Evolutionary conservation across 2,113 vertebrate species (phyloP), one percentile per base, ranked within the genome.

Genomic region (Scatophagus argus): DNA sequence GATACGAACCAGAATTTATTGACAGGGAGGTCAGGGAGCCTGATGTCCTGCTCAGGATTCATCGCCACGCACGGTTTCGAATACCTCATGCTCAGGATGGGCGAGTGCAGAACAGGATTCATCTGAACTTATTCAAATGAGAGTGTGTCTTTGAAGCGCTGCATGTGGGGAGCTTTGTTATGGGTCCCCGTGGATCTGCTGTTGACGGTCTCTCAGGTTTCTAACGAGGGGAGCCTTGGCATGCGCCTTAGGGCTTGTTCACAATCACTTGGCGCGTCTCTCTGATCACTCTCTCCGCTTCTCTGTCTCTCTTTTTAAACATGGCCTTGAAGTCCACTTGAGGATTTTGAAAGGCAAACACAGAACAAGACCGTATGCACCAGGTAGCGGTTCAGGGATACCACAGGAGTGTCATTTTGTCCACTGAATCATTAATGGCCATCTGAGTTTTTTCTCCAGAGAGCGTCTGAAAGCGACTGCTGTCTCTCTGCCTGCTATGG

Each of bases 191-290:
- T 68, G 88, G 86, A 86, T 71, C 66, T 9, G 64, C 75, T 87
- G 65, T 87, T 88, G 90, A 89, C 91, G 71, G 82, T 89, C 87
- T 89, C 90, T 77, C 81, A 80, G 90, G 92, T 52, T 94, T 86
- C 89, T 93, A 93, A 91, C 85, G 79, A 92, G 90, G 84, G 90
- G 87, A 94, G 68, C 88, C 89, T 90, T 90, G 89, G 87, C 91
- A 88, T 88, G 60, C 1, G 91, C 95, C 92, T 27, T 0, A 70
- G 94, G 95, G 88, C 88, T 88, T 70, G 68, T 89, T 95, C 93
- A 93, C 87, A 89, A 91, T 90, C 91, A 55, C 85, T 94, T 92
- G 79, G 58, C 55, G 52, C 47, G 32, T 59, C 58, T 83, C 94
- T 94, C 92, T 94, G 93, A 94, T 95, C 94, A 94, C 85, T 49